phyloP scores from a whole-genome alignment of 2,888 invertebrate genomes.

The Parnassius orleans region DNA sequence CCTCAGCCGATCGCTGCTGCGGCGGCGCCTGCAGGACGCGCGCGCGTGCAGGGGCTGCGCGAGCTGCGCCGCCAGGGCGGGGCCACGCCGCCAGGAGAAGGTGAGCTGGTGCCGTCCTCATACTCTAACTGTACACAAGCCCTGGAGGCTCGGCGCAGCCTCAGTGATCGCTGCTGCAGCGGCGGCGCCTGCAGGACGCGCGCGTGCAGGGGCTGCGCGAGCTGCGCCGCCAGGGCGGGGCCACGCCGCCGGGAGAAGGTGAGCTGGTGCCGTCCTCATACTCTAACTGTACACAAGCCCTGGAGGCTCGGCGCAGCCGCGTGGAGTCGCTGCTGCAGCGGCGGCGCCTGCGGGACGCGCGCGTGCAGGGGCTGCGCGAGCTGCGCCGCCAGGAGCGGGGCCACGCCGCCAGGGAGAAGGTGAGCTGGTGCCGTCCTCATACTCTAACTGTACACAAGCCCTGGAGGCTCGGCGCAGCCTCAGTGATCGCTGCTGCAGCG shows the following conservation, averaged over 20 bases:
- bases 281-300: no score
- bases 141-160: constrained; percentile 88
- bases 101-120: neutral
- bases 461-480: no score
- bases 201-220: constrained; percentile 86
- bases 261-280: neutral
- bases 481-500: no score
- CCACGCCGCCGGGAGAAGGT: constrained; percentile 82
- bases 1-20: no score
- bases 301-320: no score
- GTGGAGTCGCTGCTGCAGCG: no score
- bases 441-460: no score
- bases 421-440: neutral
- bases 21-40: no score
- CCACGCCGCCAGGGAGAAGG: neutral
- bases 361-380: no score
- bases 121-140: constrained; percentile 70
- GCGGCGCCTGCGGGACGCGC: constrained; percentile 67
- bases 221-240: constrained; percentile 87
- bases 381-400: neutral
- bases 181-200: constrained; percentile 89
- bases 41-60: no score
- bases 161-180: constrained; percentile 89
- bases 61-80: no score
- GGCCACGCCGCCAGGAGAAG: neutral